Evolutionary conservation across 2,888 invertebrate species (phyloP), one percentile per base, ranked within the genome.

Genomic region (Idaea aversata): DNA sequence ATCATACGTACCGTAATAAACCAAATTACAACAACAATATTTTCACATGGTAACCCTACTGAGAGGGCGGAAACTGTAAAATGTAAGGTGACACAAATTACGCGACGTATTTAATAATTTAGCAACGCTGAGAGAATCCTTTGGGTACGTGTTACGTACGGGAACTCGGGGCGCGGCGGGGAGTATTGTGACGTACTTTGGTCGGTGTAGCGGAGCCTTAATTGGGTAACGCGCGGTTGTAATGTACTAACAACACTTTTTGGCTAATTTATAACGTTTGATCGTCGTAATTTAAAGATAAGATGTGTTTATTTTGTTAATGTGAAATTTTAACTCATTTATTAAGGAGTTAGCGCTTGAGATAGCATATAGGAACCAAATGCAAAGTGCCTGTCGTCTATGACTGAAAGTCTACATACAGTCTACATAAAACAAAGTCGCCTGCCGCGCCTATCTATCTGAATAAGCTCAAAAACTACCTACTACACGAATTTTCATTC

Each of bases 71-170:
- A 81, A 78, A 79, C 80, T 75, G 78, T 81, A 82, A 81, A 81
- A 81, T 76, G 78, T 80, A 79, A 82, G 80, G 80, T 81, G 83
- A 79, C 82, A 75, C 82, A 81, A 82, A 83, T 83, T 81, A 81
- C 83, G 77, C 76, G 75, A 80, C 77, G 80, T 83, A 78, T 83
- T 83, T 82, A 79, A 81, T 83, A 80, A 83, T 80, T 78, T 75
- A 80, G 75, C 74, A 73, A 70, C 75, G 71, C 71, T 58, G 71
- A 63, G 68, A 70, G 66, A 47, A 47, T 47, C 47, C 47, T 15
- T 7, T 62, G 47, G 47, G 57, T 58, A 38, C 59, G 64, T 63
- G 61, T 68, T 63, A 65, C 60, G 60, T 61, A 16, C 15, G 58
- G 58, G 7, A 16, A 5, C n/a, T n/a, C 58, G 69, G 15, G 13